Conservation (phyloP, 2,888 invertebrate genomes). For the Incurvaria masculella region DNA sequence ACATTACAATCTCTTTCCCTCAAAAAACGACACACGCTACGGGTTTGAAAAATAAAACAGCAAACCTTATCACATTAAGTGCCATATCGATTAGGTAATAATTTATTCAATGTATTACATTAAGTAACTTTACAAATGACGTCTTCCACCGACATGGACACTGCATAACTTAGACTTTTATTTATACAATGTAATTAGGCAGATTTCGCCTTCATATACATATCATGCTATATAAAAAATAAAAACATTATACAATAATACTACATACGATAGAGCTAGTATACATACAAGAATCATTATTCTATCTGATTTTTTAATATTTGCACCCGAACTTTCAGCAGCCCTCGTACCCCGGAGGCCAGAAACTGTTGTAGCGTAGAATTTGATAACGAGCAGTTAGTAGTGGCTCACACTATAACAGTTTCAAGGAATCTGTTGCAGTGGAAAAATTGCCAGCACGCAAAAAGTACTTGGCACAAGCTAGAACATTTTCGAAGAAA, state of each 20-base stretch:
- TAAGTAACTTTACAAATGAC: slow-evolving; percentile 47
- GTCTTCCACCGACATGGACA: slow-evolving; percentile 25
- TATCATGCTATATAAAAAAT: slow-evolving; percentile 52
- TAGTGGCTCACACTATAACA: too few relatives aligned
- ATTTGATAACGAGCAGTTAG: too few relatives aligned
- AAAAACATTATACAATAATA: slow-evolving; percentile 50
- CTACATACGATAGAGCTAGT: neutral
- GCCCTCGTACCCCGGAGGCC: too few relatives aligned
- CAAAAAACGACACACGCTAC: too few relatives aligned
- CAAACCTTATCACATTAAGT: slow-evolving; percentile 7
- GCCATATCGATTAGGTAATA: neutral
- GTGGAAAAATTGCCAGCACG: too few relatives aligned
- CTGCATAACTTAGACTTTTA: slow-evolving; percentile 38
- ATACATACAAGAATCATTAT: neutral
- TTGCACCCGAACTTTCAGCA: too few relatives aligned
- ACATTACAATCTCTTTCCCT: too few relatives aligned
- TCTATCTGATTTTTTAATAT: neutral
- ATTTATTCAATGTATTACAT: slow-evolving; percentile 23
- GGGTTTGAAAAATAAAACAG: too few relatives aligned
- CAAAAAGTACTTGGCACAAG: too few relatives aligned
- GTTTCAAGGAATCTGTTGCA: too few relatives aligned
- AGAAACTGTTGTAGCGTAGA: too few relatives aligned
- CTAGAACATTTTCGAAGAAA: too few relatives aligned
- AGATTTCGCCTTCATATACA: slow-evolving; percentile 20
- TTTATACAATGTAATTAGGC: slow-evolving; percentile 39